A percentile compares a stretch with the other conserved stretches of the same genome.
phyloP scores from a whole-genome alignment of 2,113 vertebrate species.

The Perca fluviatilis region DNA sequence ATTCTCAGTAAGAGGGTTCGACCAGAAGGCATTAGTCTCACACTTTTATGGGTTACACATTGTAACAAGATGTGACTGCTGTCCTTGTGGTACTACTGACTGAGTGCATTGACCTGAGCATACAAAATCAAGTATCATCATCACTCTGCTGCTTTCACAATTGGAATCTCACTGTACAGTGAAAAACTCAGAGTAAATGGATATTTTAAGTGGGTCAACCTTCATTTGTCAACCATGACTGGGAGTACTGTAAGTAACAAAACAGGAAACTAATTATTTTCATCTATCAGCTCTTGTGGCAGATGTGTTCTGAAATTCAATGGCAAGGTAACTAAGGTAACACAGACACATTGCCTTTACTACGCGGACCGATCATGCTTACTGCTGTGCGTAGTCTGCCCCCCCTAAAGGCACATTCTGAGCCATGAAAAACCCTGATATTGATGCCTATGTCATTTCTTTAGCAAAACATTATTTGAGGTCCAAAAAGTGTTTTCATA shows the following conservation, averaged over 20 bases:
- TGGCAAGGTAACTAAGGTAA: too few species aligned
- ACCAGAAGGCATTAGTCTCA: not conserved
- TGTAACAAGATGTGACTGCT: not conserved
- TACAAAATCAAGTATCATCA: not conserved
- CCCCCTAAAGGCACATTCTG: too few species aligned
- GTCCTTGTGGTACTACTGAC: too few species aligned
- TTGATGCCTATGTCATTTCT: not conserved
- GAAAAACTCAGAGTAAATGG: constrained; percentile 1
- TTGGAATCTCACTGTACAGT: not conserved
- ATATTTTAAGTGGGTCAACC: constrained; percentile 58
- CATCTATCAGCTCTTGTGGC: constrained; percentile 18
- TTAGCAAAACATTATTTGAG: not conserved
- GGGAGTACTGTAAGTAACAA: constrained; percentile 53
- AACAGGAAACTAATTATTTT: constrained; percentile 65
- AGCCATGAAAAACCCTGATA: too few species aligned
- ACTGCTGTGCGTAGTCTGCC: too few species aligned
- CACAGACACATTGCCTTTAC: too few species aligned
- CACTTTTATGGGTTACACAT: not conserved
- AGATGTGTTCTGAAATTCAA: not conserved
- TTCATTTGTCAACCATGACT: constrained; percentile 57
- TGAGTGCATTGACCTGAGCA: not conserved
- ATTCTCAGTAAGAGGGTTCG: not conserved
- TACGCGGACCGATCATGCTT: too few species aligned
- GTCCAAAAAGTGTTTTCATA: not conserved
- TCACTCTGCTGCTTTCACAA: not conserved